Evolutionary conservation across 2,113 vertebrate genomes (phyloP).

Genomic region (Lagopus leucura): DNA sequence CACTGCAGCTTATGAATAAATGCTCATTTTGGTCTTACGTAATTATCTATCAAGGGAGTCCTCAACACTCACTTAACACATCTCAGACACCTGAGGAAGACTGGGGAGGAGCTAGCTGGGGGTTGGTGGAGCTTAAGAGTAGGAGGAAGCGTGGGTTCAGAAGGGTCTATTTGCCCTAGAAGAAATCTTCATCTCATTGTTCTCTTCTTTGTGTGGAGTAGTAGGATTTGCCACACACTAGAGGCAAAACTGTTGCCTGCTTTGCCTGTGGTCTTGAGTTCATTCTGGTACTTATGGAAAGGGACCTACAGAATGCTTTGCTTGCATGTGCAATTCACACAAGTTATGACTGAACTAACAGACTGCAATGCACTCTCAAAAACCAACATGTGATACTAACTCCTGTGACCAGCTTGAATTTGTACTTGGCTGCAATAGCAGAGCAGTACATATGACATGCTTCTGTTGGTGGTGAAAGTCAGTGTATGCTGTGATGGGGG

Average conservation of each 20-base stretch:
- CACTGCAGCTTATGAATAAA: background rate
- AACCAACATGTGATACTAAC: background rate
- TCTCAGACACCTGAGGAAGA: background rate
- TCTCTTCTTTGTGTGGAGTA: background rate
- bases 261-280: background rate
- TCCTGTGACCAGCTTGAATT: background rate
- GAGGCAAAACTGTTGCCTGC: background rate
- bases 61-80: background rate
- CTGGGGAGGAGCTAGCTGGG: background rate
- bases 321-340: rapidly evolving
- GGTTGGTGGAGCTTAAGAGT: background rate
- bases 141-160: background rate
- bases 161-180: background rate
- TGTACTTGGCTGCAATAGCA: background rate
- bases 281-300: background rate
- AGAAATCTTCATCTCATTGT: background rate
- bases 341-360: background rate
- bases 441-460: background rate
- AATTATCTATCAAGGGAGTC: background rate
- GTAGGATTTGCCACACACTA: background rate
- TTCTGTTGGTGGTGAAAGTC: background rate
- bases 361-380: background rate
- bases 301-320: background rate
- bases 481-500: background rate
- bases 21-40: background rate